phyloP scores from a whole-genome alignment of 2,888 invertebrate genomes.

The Phortica magna region DNA sequence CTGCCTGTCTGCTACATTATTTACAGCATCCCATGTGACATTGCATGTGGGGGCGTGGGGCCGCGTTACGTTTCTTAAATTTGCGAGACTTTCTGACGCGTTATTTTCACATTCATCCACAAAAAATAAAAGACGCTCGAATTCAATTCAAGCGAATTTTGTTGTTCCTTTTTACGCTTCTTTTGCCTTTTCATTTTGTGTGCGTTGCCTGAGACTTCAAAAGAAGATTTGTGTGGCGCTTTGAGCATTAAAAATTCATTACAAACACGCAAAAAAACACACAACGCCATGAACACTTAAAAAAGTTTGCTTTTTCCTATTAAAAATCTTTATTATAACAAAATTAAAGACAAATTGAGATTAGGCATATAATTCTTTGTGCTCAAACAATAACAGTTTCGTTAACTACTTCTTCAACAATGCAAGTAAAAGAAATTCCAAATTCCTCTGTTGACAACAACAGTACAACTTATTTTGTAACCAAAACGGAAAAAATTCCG shows the following conservation, averaged over 20 bases:
- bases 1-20: slow-evolving; percentile 66
- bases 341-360: too few relatives aligned
- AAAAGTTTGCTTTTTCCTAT: background rate
- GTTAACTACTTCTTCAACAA: too few relatives aligned
- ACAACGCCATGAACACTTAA: background rate
- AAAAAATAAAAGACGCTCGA: slow-evolving; percentile 28
- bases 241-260: slow-evolving; percentile 59
- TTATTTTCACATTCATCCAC: slow-evolving; percentile 36
- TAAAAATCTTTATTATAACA: too few relatives aligned
- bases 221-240: slow-evolving; percentile 28
- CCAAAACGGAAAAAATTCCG: too few relatives aligned
- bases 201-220: background rate
- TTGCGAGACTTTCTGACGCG: slow-evolving; percentile 33
- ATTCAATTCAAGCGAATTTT: slow-evolving; percentile 55
- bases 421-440: too few relatives aligned
- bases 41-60: slow-evolving; percentile 3
- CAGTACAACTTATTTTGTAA: too few relatives aligned
- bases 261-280: slow-evolving; percentile 26
- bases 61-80: background rate
- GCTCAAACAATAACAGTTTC: too few relatives aligned
- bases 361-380: too few relatives aligned
- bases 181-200: background rate
- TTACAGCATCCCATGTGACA: slow-evolving; percentile 59
- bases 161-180: slow-evolving; percentile 40
- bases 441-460: too few relatives aligned